Evolutionary conservation across 2,888 invertebrate species (phyloP).

Genomic region (Cantharis nigra): DNA sequence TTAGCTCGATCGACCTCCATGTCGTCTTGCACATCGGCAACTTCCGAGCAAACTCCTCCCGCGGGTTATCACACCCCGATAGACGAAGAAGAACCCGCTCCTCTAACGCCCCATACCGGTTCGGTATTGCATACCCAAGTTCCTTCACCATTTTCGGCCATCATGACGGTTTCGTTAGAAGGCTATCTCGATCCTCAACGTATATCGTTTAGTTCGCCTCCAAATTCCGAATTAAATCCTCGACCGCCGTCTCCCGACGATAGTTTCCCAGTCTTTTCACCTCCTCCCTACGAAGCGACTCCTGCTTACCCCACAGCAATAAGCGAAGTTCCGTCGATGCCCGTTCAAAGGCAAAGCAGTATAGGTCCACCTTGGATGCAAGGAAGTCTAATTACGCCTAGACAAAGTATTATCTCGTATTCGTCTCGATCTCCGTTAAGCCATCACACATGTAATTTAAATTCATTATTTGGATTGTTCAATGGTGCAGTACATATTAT

Average conservation of each 20-base stretch:
- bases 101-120: slow-evolving; percentile 60
- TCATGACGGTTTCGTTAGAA: slow-evolving; percentile 82
- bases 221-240: slow-evolving; percentile 71
- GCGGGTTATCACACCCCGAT: slow-evolving; percentile 83
- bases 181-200: slow-evolving; percentile 84
- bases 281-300: slow-evolving; percentile 68
- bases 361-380: slow-evolving; percentile 62
- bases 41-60: slow-evolving; percentile 64
- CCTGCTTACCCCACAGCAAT: slow-evolving; percentile 51
- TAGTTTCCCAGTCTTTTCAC: slow-evolving; percentile 84
- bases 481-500: not conserved
- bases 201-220: slow-evolving; percentile 80
- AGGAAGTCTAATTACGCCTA: slow-evolving; percentile 60
- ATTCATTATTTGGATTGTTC: not conserved
- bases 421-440: slow-evolving; percentile 77
- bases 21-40: slow-evolving; percentile 65
- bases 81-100: slow-evolving; percentile 57
- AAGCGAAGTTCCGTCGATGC: slow-evolving; percentile 48
- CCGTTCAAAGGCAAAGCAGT: slow-evolving; percentile 53
- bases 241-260: slow-evolving; percentile 76
- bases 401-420: slow-evolving; percentile 77
- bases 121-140: slow-evolving; percentile 58
- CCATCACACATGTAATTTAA: slow-evolving; percentile 88
- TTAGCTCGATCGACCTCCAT: slow-evolving; percentile 62
- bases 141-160: slow-evolving; percentile 83